Base-by-base conservation (phyloP, 2,888 invertebrate genomes). In the Archips crataeganus region DNA sequence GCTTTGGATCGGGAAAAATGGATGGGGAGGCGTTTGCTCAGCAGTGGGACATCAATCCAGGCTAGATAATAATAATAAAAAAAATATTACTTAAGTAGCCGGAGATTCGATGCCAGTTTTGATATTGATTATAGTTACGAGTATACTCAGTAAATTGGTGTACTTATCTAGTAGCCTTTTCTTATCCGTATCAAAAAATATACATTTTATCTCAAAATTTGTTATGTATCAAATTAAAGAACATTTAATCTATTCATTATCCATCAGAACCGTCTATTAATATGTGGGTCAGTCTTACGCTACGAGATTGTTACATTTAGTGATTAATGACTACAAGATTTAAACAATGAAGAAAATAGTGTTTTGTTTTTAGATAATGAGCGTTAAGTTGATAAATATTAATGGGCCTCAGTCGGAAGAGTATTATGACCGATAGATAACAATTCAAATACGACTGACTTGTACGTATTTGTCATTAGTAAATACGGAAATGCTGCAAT, bases 321-420 rank as follows among this genome's bases (percentile, higher is more conserved):
- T 90, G 90, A 91, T 91, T 90, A 90, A 90, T 91, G 88, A 87
- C 78, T 77, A 75, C 79, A 82, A 83, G 78, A 79, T 84, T 85
- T 79, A 81, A 83, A 87, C 84, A 85, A 85, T 82, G 81, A 86
- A 87, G 87, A 81, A 84, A 87, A 85, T 84, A 83, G 84, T 86
- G 86, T 89, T 89, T 90, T 90, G 87, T 89, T 88, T 85, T 83
- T 79, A 84, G 87, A 87, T 90, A 91, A 90, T 88, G 87, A 90
- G 88, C 89, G 88, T 86, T 89, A 87, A 89, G 84, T 85, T 86
- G 84, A 85, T 87, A 87, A 87, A 90, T 90, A 90, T 90, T 88
- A 90, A 90, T 90, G 87, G 84, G 79, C 77, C 75, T 75, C 78
- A 79, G 80, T 78, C 77, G 75, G 78, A 76, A 85, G 85, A 88